Percentiles rank a stretch among this genome's conserved stretches.
phyloP scores from a whole-genome alignment of 2,113 vertebrate genomes.

The Eubucco bourcierii region DNA sequence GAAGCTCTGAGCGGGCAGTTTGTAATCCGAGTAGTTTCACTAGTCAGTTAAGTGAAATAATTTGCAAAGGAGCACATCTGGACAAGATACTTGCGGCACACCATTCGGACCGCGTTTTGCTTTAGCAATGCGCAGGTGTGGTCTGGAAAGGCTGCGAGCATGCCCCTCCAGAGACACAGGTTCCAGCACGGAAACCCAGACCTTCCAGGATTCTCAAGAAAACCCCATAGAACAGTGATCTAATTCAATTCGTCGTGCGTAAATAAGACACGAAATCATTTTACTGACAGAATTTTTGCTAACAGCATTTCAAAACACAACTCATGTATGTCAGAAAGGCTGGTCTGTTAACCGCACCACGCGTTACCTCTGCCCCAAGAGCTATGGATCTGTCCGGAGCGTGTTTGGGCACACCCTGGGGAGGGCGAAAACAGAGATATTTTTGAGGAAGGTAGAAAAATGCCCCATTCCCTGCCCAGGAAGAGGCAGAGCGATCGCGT shows the following conservation, averaged over 20 bases:
- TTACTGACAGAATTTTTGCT: background rate
- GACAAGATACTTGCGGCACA: background rate
- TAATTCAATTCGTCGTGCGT: background rate
- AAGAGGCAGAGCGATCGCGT: rapidly evolving
- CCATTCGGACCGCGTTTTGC: rapidly evolving
- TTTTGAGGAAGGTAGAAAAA: background rate
- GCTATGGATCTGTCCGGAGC: rapidly evolving
- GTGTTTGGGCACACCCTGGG: rapidly evolving
- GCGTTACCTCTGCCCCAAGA: too few species aligned
- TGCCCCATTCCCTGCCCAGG: background rate
- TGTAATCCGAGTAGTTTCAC: background rate
- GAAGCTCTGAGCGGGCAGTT: background rate
- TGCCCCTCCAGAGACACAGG: rapidly evolving
- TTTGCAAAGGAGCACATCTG: rapidly evolving
- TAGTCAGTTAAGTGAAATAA: rapidly evolving
- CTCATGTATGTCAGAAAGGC: rapidly evolving
- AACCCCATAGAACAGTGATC: background rate
- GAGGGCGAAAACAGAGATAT: rapidly evolving
- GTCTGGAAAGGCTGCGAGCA: rapidly evolving
- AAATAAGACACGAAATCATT: background rate
- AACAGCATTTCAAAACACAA: background rate
- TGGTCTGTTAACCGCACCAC: background rate
- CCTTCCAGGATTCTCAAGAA: background rate
- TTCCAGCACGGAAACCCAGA: rapidly evolving
- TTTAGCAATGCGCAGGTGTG: rapidly evolving